Percentiles rank a stretch among this genome's conserved stretches.
phyloP scores from a whole-genome alignment of 2,888 invertebrate species.

The Athripsodes cinereus region DNA sequence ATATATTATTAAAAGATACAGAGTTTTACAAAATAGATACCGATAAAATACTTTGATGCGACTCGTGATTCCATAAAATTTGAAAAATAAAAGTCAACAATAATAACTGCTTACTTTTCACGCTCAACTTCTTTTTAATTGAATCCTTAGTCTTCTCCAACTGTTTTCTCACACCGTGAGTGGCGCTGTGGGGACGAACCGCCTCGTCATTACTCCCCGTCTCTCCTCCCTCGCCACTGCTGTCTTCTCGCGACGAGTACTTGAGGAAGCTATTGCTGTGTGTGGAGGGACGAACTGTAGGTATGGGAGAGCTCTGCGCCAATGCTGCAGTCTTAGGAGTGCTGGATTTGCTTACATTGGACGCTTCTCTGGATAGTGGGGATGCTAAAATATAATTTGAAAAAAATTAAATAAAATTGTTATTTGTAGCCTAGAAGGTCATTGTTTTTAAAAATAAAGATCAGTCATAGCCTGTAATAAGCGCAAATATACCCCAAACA shows the following conservation, averaged over 20 bases:
- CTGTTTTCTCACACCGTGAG: slow-evolving; percentile 39
- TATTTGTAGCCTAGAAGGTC: too few species aligned
- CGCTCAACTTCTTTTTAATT: slow-evolving; percentile 38
- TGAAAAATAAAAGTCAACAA: too few species aligned
- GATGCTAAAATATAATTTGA: too few species aligned
- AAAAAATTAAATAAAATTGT: neutral
- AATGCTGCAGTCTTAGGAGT: neutral
- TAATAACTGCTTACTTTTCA: slow-evolving; percentile 39
- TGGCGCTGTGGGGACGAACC: slow-evolving; percentile 43
- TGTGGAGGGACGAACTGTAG: too few species aligned
- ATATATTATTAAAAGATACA: too few species aligned
- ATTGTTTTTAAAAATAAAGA: too few species aligned
- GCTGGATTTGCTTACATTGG: neutral
- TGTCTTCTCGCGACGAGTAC: neutral
- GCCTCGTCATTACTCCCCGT: neutral
- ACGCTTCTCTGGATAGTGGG: neutral
- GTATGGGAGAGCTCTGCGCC: too few species aligned
- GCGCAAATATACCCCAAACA: too few species aligned
- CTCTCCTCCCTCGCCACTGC: neutral
- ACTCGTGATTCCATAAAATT: too few species aligned
- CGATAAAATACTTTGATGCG: too few species aligned
- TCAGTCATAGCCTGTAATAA: too few species aligned
- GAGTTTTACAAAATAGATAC: too few species aligned
- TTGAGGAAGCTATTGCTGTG: neutral
- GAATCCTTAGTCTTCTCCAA: slow-evolving; percentile 34